Conservation (phyloP, 2,888 invertebrate species). For the Pseudoips prasinana region DNA sequence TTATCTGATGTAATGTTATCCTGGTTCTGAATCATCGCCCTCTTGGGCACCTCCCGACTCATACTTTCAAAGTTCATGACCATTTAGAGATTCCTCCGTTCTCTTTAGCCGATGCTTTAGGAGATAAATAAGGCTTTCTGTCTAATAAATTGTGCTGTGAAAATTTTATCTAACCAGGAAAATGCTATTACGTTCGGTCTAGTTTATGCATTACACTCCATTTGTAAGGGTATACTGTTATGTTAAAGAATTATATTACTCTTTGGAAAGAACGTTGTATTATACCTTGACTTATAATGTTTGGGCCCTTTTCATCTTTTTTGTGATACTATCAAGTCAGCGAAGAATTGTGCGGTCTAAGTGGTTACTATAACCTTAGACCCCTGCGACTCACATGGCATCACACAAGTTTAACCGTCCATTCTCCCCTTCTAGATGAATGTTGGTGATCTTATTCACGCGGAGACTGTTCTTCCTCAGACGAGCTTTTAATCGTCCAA, state of each 20-base stretch:
- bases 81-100: conserved; percentile 55
- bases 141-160: conserved; percentile 41
- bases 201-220: conserved; percentile 18
- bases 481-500: too few relatives aligned
- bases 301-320: too few relatives aligned
- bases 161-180: conserved; percentile 37
- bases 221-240: conserved; percentile 14
- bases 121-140: conserved; percentile 45
- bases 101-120: conserved; percentile 47
- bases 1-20: conserved; percentile 66
- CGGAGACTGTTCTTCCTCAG: too few relatives aligned
- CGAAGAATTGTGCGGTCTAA: too few relatives aligned
- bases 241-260: neutral
- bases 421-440: too few relatives aligned
- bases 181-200: conserved; percentile 13
- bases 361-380: too few relatives aligned
- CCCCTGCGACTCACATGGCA: too few relatives aligned
- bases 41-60: conserved; percentile 55
- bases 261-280: too few relatives aligned
- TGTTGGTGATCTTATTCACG: too few relatives aligned
- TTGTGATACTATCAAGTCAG: too few relatives aligned
- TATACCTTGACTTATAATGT: too few relatives aligned
- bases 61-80: conserved; percentile 65
- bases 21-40: conserved; percentile 65
- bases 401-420: too few relatives aligned